phyloP scores from a whole-genome alignment of 2,888 invertebrate genomes.

The Protophormia terraenovae region DNA sequence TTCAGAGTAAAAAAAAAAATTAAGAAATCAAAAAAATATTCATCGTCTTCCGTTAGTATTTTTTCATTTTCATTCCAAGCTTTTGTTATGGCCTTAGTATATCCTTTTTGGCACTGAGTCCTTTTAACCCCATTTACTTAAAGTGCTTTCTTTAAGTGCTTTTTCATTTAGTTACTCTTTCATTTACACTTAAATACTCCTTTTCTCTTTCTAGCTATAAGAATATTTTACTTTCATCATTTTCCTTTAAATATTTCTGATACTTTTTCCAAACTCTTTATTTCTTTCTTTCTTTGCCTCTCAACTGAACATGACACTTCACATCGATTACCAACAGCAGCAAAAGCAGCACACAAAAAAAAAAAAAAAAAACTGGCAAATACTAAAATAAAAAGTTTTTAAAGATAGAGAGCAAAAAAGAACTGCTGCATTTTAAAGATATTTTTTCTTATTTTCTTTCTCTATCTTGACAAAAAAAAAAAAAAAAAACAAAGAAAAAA shows the following conservation, averaged over 20 bases:
- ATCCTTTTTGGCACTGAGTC: slow-evolving; percentile 55
- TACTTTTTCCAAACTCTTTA: slow-evolving; percentile 4
- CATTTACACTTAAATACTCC: background rate
- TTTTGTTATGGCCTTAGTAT: slow-evolving; percentile 35
- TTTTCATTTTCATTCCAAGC: background rate
- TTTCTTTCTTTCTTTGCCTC: no score
- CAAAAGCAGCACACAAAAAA: slow-evolving; percentile 9
- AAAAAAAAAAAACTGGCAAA: background rate
- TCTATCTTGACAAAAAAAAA: background rate
- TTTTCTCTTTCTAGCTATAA: background rate
- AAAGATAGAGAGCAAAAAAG: background rate
- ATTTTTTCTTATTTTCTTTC: background rate
- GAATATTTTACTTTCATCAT: slow-evolving; percentile 27
- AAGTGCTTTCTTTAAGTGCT: slow-evolving; percentile 68
- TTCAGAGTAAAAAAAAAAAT: background rate
- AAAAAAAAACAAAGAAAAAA: no score
- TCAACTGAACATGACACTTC: slow-evolving; percentile 48
- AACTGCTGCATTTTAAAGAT: background rate
- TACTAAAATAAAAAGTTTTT: background rate
- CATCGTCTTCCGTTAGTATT: background rate
- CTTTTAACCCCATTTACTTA: slow-evolving; percentile 67
- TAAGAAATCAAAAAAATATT: slow-evolving; percentile 24
- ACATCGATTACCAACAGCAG: slow-evolving; percentile 48
- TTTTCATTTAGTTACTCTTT: slow-evolving; percentile 62
- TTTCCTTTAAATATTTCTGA: slow-evolving; percentile 20